Conservation (phyloP, 37 sponge, comb jelly and placozoan genomes). For the Tethya wilhelma region DNA sequence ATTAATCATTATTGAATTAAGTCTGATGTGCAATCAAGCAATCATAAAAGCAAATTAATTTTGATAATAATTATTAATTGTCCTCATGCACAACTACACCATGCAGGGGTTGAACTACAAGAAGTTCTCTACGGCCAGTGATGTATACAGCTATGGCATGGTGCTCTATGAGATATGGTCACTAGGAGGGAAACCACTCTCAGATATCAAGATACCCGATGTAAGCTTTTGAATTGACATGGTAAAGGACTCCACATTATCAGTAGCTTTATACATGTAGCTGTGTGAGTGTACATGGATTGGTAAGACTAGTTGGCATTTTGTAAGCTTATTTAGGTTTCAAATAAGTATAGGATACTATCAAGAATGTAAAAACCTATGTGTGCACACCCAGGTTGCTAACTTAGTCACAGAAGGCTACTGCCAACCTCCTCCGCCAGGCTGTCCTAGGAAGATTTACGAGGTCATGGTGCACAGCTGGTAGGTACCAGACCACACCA, state of each 20-base stretch:
- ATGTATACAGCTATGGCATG: conserved; percentile 73
- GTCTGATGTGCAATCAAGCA: not conserved
- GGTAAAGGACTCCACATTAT: too few species aligned
- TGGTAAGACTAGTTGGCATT: too few species aligned
- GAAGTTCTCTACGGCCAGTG: conserved; percentile 61
- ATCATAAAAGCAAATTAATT: not conserved
- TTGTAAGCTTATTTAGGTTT: too few species aligned
- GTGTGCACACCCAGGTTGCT: conserved; percentile 25
- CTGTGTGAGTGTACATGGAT: too few species aligned
- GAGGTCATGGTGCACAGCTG: conserved; percentile 61
- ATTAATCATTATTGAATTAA: too few species aligned
- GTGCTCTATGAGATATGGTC: conserved; percentile 70
- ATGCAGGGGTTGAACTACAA: conserved; percentile 42
- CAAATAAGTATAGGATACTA: too few species aligned
- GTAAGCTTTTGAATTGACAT: too few species aligned
- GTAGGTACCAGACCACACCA: too few species aligned
- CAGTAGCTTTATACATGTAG: too few species aligned
- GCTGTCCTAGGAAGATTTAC: conserved; percentile 64
- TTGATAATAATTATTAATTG: conserved; percentile 4
- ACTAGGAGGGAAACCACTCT: conserved; percentile 49
- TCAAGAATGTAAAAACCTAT: too few species aligned
- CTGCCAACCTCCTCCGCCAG: conserved; percentile 69
- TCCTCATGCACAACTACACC: not conserved
- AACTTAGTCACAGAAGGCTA: conserved; percentile 1
- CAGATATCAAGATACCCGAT: not conserved